Evolutionary conservation across 2,797 vertebrate genomes (phyloP), one percentile per base, ranked within the genome.

Genomic region (Xiphophorus birchmanni): DNA sequence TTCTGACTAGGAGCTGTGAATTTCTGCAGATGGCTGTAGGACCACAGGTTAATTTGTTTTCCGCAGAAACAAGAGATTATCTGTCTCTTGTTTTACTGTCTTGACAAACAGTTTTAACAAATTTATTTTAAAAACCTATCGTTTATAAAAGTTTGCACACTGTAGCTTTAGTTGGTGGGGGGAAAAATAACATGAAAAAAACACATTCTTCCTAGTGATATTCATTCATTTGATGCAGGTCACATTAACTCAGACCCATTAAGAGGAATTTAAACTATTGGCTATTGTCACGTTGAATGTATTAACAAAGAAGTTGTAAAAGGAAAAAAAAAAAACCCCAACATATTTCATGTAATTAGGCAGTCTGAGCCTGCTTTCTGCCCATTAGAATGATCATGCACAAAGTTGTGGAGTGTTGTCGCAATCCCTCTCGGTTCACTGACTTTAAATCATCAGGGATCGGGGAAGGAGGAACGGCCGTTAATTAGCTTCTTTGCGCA

Each of bases 401-500:
- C 75, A 58, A 74, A 63, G 71, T 73, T 23, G 23, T 77, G 7
- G 60, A 67, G 74, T 35, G 71, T 67, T 76, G 74, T 79, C 67
- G 79, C 73, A 15, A n/a, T 71, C 63, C 72, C 42, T 75, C 80
- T 32, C 44, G 29, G 17, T 82, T 86, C 75, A 77, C 78, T 81
- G 74, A 89, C 67, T 78, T 87, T 75, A 87, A 60, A 75, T 87
- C 11, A 67, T 63, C 23, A 67, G 65, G n/a, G 72, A 75, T 71
- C 48, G 73, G 4, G 48, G 12, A 9, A 80, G 58, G 71, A 44
- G 50, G 54, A 83, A 81, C 12, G 0, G 60, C 23, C 35, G 40
- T 73, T 82, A 63, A 87, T 92, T 80, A 83, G 63, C 47, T 80
- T 83, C 76, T 67, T 18, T 32, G 0, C 50, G 78, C 76, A 79